These are phyloP conservation scores for Zingel zingel DNA, from an alignment of 2,113 vertebrate species.

Conservation along the genomic window DNA sequence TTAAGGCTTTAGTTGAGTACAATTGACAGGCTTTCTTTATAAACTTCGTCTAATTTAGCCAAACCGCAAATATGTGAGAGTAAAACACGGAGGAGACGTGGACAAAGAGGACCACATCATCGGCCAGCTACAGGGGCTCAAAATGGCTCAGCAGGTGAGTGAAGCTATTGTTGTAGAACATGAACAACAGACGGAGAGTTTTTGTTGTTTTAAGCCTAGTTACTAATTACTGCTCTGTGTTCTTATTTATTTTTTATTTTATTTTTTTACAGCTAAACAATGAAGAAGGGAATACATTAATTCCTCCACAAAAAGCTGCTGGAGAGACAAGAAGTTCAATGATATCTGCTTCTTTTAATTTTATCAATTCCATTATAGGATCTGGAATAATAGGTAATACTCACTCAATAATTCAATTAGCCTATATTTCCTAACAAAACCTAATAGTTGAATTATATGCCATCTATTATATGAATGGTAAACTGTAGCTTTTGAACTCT, in stretches of 20 bases:
- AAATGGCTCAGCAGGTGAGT: conserved; percentile 72
- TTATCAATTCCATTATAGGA: conserved; percentile 96
- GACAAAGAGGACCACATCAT: conserved; percentile 1
- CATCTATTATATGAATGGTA: neutral
- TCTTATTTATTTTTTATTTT: neutral
- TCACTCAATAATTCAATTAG: neutral
- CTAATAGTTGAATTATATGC: neutral
- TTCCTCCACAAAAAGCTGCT: conserved; percentile 72
- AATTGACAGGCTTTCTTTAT: neutral
- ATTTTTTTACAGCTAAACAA: conserved; percentile 48
- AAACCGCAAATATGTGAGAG: conserved; percentile 30
- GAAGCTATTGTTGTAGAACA: neutral
- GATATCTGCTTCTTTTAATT: conserved; percentile 91
- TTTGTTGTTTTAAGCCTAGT: neutral
- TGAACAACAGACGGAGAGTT: neutral
- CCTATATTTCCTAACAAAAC: neutral
- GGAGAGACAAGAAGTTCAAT: conserved; percentile 76
- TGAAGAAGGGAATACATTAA: conserved; percentile 82
- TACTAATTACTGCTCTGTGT: neutral
- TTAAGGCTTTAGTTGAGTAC: neutral
- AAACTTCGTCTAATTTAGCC: neutral
- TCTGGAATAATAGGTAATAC: conserved; percentile 92
- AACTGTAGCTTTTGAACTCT: neutral
- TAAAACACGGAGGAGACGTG: neutral
- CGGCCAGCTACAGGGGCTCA: conserved; percentile 16